Evolutionary conservation across 2,888 invertebrate species (phyloP).

Genomic region (Nephrotoma flavescens): DNA sequence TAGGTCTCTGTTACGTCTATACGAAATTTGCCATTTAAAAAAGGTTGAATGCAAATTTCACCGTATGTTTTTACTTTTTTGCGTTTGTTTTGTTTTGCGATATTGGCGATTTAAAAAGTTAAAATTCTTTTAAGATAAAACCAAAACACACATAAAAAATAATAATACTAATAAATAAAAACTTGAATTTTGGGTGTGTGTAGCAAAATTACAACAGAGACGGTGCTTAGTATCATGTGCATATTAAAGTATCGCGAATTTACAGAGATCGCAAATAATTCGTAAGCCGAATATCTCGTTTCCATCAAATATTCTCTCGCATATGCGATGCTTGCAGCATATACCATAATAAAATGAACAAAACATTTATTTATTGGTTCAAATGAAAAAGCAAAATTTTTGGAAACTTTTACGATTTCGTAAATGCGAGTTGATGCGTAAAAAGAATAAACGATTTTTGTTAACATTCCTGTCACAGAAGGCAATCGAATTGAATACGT

Average conservation of each 20-base stretch:
- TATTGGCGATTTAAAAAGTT: neutral
- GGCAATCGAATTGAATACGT: no score
- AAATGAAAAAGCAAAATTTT: neutral
- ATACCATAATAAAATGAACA: neutral
- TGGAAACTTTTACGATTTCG: neutral
- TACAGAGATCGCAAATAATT: neutral
- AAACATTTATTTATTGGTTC: neutral
- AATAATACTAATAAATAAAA: neutral
- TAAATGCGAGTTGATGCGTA: no score
- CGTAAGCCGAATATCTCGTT: neutral
- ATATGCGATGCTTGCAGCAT: neutral
- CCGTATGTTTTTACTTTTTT: neutral
- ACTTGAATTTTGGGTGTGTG: neutral
- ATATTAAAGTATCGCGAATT: neutral
- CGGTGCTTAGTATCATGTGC: neutral
- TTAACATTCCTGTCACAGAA: no score
- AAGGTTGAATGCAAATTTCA: neutral
- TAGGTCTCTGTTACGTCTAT: neutral
- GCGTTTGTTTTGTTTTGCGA: neutral
- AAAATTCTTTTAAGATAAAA: neutral
- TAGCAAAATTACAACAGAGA: neutral
- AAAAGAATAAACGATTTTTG: no score
- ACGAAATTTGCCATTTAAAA: neutral
- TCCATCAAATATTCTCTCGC: neutral
- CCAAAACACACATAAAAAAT: neutral